Conservation (phyloP, 2,113 vertebrate species). For the Tympanuchus pallidicinctus region DNA sequence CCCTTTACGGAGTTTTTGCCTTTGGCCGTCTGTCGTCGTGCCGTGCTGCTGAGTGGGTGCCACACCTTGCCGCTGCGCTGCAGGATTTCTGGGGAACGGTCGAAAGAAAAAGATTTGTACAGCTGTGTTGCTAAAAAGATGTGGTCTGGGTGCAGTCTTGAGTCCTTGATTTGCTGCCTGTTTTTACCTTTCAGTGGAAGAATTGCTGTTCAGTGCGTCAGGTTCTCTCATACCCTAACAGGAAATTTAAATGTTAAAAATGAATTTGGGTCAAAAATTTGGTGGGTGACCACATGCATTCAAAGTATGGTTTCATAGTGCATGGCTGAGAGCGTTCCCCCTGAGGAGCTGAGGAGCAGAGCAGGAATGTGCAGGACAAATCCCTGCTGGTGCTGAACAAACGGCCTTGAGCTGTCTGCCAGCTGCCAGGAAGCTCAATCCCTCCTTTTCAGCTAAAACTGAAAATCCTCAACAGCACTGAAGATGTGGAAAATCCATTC, state of each 20-base stretch:
- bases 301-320: background rate
- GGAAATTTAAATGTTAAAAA: background rate
- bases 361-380: fast-evolving
- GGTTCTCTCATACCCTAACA: background rate
- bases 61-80: background rate
- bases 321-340: background rate
- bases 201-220: background rate
- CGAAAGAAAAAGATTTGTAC: background rate
- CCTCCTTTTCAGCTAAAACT: background rate
- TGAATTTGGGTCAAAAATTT: background rate
- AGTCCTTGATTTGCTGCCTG: background rate
- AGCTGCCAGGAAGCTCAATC: background rate
- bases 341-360: background rate
- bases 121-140: background rate
- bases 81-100: background rate
- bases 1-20: background rate
- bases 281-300: background rate
- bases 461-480: background rate
- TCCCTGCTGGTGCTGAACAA: background rate
- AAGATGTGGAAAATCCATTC: background rate
- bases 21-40: background rate
- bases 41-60: background rate
- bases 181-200: background rate
- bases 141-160: background rate
- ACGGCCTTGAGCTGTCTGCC: background rate